Evolutionary conservation across 2,888 invertebrate genomes (phyloP), one percentile per base, ranked within the genome.

Genomic region (Cerastis leucographa): DNA sequence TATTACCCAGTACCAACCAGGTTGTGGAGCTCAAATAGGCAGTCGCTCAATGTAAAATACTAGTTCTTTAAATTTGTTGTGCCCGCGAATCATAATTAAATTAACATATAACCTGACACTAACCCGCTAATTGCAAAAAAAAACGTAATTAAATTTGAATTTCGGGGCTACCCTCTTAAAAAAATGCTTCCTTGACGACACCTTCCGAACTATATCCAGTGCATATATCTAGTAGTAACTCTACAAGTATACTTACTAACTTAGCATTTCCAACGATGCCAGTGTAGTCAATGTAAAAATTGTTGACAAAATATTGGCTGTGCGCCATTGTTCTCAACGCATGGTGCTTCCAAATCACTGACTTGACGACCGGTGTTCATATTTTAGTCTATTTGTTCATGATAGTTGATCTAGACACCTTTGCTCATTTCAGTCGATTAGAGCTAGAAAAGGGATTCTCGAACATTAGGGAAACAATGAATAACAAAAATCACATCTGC

Each of bases 281-380:
- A 54, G 75, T 71, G 68, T 42, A 82, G 70, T 80, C 68, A 71
- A 80, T 83, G 76, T 88, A 84, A 88, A 61, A 81, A 83, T 86
- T 93, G 92, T 93, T 93, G 91, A 93, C 91, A 91, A 92, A 93
- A 92, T 90, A 92, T 81, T 42, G 74, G 40, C 65, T 74, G 54
- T 81, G 71, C 46, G 61, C 90, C 88, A 93, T 93, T 93, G 93
- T 93, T 92, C 90, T 75, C 75, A 59, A 42, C 66, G 62, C 46
- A 29, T 67, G 51, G 42, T 78, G 54, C 66, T 78, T 51, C 42
- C 25, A 62, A 80, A 83, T 62, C 62, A 67, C 25, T 22, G 35
- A 44, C 40, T 54, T 35, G 40, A 22, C 22, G 61, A 66, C 54
- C n/a, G 67, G 5, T 44, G 14, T 65, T 76, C 44, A 59, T 40